Evolutionary conservation across 2,113 vertebrate species (phyloP).

Genomic region (Nothobranchius kuhntae): DNA sequence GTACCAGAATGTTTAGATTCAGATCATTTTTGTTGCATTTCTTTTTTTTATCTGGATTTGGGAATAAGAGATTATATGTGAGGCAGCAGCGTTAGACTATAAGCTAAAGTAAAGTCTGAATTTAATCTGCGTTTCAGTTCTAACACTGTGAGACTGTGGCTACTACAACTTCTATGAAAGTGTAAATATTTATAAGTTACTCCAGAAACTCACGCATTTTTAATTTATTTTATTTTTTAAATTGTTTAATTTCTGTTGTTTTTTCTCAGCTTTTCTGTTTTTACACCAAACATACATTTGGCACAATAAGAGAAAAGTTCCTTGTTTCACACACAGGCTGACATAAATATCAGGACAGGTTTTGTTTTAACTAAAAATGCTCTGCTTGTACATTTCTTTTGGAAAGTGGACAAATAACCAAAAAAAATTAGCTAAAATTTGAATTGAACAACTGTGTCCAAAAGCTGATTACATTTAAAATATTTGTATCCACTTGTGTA

Average conservation of each 20-base stretch:
- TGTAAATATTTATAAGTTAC: conserved; percentile 64
- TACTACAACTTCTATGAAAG: conserved; percentile 47
- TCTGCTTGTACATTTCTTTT: background rate
- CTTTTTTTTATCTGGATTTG: background rate
- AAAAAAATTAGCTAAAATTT: conserved; percentile 5
- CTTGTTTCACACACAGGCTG: conserved; percentile 38
- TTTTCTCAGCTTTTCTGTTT: conserved; percentile 46
- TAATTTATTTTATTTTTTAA: conserved; percentile 67
- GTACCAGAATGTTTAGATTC: background rate
- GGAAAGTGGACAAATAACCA: background rate
- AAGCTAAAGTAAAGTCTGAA: conserved; percentile 14
- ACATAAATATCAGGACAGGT: background rate
- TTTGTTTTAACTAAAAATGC: background rate
- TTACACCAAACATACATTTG: conserved; percentile 31
- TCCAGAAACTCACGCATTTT: conserved; percentile 46
- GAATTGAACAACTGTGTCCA: background rate
- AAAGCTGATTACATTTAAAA: too few relatives aligned
- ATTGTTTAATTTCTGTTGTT: conserved; percentile 26
- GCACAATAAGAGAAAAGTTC: conserved; percentile 24
- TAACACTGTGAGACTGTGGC: conserved; percentile 66
- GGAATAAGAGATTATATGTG: conserved; percentile 11
- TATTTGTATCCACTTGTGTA: conserved; percentile 46
- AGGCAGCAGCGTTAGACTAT: conserved; percentile 13
- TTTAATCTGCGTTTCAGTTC: conserved; percentile 53
- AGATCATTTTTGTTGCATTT: conserved; percentile 7